Percentiles rank a stretch among this genome's conserved stretches.
Evolutionary conservation across 2,888 invertebrate genomes (phyloP).

Genomic region (Drosophila parthenogenetica): DNA sequence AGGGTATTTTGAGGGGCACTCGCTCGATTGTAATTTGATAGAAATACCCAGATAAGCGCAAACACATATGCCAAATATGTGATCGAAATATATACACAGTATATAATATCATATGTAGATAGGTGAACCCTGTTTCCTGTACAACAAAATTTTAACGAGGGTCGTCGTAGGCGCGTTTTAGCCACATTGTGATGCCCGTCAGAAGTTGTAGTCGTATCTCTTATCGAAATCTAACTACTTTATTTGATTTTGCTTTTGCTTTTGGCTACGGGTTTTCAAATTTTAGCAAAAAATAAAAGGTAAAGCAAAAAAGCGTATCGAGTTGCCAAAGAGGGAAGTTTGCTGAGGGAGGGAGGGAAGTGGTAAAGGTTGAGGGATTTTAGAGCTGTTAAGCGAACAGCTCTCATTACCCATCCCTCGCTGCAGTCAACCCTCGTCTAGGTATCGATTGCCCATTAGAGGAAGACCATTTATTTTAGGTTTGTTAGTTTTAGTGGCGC

Average conservation of each 20-base stretch:
- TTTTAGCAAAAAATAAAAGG: constrained; percentile 39
- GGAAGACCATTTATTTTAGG: constrained; percentile 35
- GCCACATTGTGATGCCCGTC: constrained; percentile 46
- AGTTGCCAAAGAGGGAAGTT: constrained; percentile 33
- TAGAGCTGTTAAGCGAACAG: constrained; percentile 1
- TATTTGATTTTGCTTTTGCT: constrained; percentile 56
- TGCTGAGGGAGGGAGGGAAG: neutral
- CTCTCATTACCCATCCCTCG: constrained; percentile 17
- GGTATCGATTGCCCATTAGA: constrained; percentile 70
- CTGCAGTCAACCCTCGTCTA: constrained; percentile 1
- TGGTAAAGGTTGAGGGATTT: constrained; percentile 7
- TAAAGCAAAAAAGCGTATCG: constrained; percentile 48
- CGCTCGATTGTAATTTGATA: constrained; percentile 66
- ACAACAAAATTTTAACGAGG: neutral
- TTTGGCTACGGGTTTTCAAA: constrained; percentile 40
- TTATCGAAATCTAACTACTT: constrained; percentile 65
- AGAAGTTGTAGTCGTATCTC: constrained; percentile 6
- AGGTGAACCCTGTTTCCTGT: neutral
- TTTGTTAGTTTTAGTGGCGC: constrained; percentile 46
- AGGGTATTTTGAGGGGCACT: constrained; percentile 13
- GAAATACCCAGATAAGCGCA: constrained; percentile 63
- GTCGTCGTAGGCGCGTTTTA: constrained; percentile 47
- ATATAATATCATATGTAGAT: neutral
- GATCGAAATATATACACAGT: constrained; percentile 17
- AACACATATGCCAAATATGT: constrained; percentile 53